phyloP scores from a whole-genome alignment of 2,797 vertebrate genomes.

The Hydrophis major region DNA sequence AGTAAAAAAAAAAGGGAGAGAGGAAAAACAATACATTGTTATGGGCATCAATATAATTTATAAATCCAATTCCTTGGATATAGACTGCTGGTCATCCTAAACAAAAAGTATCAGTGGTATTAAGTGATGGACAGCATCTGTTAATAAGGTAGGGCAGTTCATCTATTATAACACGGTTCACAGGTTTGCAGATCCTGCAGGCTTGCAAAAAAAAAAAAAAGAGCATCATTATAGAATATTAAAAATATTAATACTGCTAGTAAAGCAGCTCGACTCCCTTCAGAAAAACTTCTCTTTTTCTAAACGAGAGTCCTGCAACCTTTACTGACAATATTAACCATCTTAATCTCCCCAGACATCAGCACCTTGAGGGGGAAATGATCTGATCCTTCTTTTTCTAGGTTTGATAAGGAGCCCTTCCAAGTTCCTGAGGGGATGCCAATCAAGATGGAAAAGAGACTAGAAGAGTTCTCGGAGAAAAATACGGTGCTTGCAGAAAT shows the following conservation, averaged over 20 bases:
- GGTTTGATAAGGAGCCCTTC: slow-evolving; percentile 27
- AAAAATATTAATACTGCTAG: not conserved
- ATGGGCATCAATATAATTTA: not conserved
- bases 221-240: not conserved
- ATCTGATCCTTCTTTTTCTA: not conserved
- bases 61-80: not conserved
- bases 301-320: not conserved
- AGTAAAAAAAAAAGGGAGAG: not conserved
- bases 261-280: not conserved
- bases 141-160: not conserved
- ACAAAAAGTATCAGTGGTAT: not conserved
- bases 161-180: not conserved
- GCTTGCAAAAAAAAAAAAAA: not conserved
- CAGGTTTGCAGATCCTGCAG: not conserved
- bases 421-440: slow-evolving; percentile 18
- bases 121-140: not conserved
- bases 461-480: slow-evolving; percentile 15
- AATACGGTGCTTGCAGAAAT: slow-evolving; percentile 11
- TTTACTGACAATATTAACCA: not conserved
- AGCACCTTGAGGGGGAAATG: not conserved
- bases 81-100: not conserved
- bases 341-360: not conserved
- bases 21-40: not conserved
- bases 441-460: slow-evolving; percentile 13
- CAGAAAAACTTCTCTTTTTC: not conserved